Evolutionary conservation across 2,888 invertebrate species (phyloP).

Genomic region (Empis livida): DNA sequence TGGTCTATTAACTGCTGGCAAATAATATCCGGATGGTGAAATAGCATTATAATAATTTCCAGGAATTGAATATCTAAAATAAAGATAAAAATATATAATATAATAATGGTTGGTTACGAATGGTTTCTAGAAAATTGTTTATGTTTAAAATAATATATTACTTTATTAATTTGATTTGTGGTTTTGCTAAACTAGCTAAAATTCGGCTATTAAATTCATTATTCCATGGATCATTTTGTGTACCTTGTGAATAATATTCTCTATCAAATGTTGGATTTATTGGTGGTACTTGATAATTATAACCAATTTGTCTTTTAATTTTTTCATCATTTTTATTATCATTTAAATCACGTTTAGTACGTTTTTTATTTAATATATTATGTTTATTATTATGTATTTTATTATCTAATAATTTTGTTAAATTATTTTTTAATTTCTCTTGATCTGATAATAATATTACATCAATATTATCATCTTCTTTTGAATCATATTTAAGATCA

Average conservation of each 20-base stretch:
- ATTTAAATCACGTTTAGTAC: no score
- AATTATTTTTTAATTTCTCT: conserved; percentile 1
- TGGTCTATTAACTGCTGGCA: not conserved
- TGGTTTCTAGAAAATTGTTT: no score
- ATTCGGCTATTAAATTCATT: conserved; percentile 2
- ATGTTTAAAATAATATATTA: no score
- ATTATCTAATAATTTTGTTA: not conserved
- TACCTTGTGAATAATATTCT: conserved; percentile 5
- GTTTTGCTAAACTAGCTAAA: not conserved
- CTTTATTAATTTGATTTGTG: not conserved
- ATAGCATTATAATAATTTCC: conserved; percentile 8
- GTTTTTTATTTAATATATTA: no score
- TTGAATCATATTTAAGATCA: conserved; percentile 6
- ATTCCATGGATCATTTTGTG: conserved; percentile 11
- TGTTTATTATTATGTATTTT: not conserved
- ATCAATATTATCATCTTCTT: conserved; percentile 10
- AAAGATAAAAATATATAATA: no score
- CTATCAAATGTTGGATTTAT: not conserved
- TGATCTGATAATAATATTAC: conserved; percentile 7
- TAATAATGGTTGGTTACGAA: no score
- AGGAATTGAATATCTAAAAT: conserved; percentile 5
- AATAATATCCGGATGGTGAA: conserved; percentile 5
- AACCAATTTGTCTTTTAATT: no score
- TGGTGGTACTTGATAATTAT: no score
- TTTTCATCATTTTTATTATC: no score